These are phyloP conservation scores for Trachelus stipa DNA, from an alignment of 2,888 invertebrate genomes.

Conservation along the genomic window DNA sequence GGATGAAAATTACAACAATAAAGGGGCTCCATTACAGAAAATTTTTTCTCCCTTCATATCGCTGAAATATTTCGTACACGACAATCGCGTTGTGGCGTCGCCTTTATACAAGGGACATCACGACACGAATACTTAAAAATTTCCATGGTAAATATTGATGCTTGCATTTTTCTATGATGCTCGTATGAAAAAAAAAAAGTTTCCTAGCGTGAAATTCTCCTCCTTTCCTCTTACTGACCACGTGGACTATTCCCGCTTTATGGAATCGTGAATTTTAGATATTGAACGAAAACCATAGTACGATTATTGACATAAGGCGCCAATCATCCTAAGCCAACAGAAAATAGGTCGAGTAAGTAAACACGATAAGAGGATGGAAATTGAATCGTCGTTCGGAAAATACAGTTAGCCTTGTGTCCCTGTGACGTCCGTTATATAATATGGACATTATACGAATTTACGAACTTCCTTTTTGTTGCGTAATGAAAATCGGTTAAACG, in stretches of 20 bases:
- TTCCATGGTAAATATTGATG: neutral
- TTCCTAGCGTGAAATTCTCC: neutral
- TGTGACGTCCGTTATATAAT: neutral
- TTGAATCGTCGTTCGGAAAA: neutral
- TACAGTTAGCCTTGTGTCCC: neutral
- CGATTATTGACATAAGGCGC: neutral
- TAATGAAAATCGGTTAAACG: neutral
- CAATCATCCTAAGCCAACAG: neutral
- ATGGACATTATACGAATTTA: neutral
- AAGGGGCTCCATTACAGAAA: constrained; percentile 12
- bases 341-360: neutral
- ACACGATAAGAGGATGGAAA: neutral
- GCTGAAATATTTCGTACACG: neutral
- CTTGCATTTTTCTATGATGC: neutral
- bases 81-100: neutral
- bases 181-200: neutral
- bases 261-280: neutral
- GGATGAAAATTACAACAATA: neutral
- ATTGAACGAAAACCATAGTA: neutral
- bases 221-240: neutral
- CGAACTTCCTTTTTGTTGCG: neutral
- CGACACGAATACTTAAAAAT: neutral
- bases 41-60: neutral
- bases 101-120: neutral
- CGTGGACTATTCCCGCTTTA: neutral